A percentile compares a stretch with the other conserved stretches of the same genome.
Conservation (phyloP, 1,140 invertebrate species). For the Mercenaria mercenaria region DNA sequence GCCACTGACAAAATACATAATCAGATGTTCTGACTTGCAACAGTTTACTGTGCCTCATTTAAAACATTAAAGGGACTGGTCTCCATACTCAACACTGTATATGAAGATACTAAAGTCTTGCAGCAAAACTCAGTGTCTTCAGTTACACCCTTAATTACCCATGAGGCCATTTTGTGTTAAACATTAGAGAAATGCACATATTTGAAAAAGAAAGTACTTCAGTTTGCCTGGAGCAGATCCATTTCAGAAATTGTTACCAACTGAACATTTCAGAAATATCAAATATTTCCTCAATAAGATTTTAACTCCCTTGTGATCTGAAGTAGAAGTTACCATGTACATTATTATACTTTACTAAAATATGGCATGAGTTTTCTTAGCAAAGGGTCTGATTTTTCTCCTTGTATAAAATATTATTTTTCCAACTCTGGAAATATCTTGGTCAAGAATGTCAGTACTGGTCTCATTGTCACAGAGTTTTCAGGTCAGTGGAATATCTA, state of each 20-base stretch:
- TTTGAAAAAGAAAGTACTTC: background rate
- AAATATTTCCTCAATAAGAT: constrained; percentile 2
- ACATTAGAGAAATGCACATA: background rate
- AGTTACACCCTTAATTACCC: background rate
- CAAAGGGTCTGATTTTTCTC: no score
- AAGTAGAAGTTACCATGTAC: background rate
- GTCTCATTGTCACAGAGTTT: constrained; percentile 20
- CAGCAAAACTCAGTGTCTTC: no score
- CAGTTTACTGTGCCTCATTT: no score
- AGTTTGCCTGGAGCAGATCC: background rate
- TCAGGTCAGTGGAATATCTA: constrained; percentile 32
- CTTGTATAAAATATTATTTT: no score
- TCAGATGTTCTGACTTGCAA: no score
- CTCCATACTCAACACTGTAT: no score
- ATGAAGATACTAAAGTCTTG: no score
- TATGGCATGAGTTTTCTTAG: no score
- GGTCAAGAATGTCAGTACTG: constrained; percentile 1
- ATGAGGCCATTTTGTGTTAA: background rate
- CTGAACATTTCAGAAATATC: background rate
- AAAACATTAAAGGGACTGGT: no score
- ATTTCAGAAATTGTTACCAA: background rate
- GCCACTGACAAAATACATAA: no score
- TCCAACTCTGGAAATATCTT: background rate
- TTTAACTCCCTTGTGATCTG: background rate
- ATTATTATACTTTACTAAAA: no score